phyloP scores from a whole-genome alignment of 2,888 invertebrate genomes.

The Crematogaster levior region DNA sequence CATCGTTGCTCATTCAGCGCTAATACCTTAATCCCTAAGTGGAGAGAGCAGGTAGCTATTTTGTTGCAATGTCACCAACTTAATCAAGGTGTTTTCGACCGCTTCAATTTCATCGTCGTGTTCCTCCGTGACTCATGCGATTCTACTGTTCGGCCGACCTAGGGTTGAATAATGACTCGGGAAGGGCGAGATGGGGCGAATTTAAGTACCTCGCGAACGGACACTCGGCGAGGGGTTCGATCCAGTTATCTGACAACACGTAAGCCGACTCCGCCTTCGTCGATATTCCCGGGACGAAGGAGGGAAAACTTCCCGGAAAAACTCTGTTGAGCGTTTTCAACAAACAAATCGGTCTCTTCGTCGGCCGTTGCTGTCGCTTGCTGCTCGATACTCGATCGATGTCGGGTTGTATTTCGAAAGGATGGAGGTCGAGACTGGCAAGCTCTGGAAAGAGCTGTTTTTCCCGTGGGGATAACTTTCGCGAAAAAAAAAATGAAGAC shows the following conservation, averaged over 20 bases:
- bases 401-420: conserved; percentile 12
- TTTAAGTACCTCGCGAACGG: conserved; percentile 66
- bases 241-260: conserved; percentile 78
- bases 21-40: conserved; percentile 13
- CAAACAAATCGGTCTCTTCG: conserved; percentile 70
- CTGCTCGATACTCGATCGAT: conserved; percentile 71
- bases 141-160: conserved; percentile 39
- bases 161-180: conserved; percentile 66
- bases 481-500: conserved; percentile 23
- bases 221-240: conserved; percentile 67
- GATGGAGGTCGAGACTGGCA: conserved; percentile 28
- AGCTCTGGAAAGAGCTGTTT: conserved; percentile 56
- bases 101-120: conserved; percentile 47
- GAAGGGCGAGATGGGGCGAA: conserved; percentile 60
- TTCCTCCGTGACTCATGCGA: conserved; percentile 53
- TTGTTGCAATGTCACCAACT: conserved; percentile 53
- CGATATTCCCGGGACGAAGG: conserved; percentile 57
- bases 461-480: conserved; percentile 67
- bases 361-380: conserved; percentile 54
- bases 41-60: conserved; percentile 24
- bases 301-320: conserved; percentile 72
- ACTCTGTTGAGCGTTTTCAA: conserved; percentile 70
- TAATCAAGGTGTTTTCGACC: conserved; percentile 50
- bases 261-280: conserved; percentile 69
- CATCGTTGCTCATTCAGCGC: conserved; percentile 27